Base-by-base conservation (phyloP, 2,113 vertebrate species). In the Centropus unirufus region DNA sequence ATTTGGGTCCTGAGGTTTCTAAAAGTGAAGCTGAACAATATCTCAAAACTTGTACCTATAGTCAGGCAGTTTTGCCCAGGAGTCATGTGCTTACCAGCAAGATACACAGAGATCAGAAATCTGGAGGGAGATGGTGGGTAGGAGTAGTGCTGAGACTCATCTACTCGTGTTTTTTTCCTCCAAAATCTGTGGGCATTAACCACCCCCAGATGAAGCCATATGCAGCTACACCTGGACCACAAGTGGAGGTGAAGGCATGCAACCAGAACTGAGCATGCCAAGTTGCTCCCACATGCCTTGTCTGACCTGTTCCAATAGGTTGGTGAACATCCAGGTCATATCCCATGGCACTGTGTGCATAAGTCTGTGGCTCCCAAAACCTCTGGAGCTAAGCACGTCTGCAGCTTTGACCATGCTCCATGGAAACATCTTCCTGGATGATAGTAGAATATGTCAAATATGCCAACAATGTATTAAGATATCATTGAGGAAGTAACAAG, bases 301-400 rank as follows among this genome's bases (percentile, higher is more conserved):
- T 36, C 36, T 47, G 49, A 59, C 39, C 77, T 44, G 14, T 44
- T 30, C 29, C 1, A 0, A 40, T 11, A 47, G 19, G 14, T 27
- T 3, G 4, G 22, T n/a, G 54, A 81, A 22, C 36, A 44, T 42
- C 16, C 20, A 76, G n/a, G 34, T 40, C 24, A 1, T 13, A 42
- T 69, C 51, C 72, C 39, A 11, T 3, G 1, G 72, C 47, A 30
- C 0, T 0, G 36, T 3, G 0, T 0, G 1, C 19, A 19, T 29
- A 9, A 26, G 16, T 44, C 30, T 34, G 24, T 14, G 23, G 26
- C 14, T 73, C 23, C 39, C 20, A 47, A 70, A 79, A 57, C 18
- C 18, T 30, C 42, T 62, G 64, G 23, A 86, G 23, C 20, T 64
- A 32, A 75, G 29, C 29, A 24, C 1, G 0, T 34, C 27, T 51